Conservation (phyloP, 2,888 invertebrate species). For the Dichetophora obliterata region DNA sequence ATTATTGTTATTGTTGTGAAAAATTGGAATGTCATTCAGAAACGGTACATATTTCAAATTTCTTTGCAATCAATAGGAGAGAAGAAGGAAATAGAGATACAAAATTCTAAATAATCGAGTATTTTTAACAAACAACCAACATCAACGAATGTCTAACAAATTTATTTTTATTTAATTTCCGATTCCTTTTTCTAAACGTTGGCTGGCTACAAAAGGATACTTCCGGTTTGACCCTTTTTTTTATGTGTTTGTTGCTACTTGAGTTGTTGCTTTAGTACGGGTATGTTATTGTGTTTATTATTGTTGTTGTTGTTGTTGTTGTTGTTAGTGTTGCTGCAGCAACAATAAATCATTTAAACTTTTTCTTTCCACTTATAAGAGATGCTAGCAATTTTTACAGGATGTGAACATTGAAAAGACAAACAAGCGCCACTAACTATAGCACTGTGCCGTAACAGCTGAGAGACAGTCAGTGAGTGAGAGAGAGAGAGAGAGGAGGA, state of each 20-base stretch:
- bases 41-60: too few species aligned
- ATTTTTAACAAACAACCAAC: not conserved
- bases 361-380: conserved; percentile 14
- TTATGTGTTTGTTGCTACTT: not conserved
- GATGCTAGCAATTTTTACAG: not conserved
- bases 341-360: conserved; percentile 13
- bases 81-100: too few species aligned
- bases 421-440: not conserved
- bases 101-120: too few species aligned
- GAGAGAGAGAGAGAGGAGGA: not conserved
- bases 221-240: conserved; percentile 17
- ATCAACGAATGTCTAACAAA: conserved; percentile 2
- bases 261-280: not conserved
- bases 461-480: not conserved
- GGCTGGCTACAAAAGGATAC: not conserved
- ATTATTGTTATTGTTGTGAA: too few species aligned
- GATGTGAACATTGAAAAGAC: not conserved
- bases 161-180: conserved; percentile 1
- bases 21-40: too few species aligned
- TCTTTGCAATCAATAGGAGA: too few species aligned
- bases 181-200: not conserved
- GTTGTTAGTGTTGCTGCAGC: not conserved
- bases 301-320: not conserved
- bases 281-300: not conserved
- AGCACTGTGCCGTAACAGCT: not conserved